Evolutionary conservation across 2,888 invertebrate species (phyloP).

Genomic region (Apotomis capreana): DNA sequence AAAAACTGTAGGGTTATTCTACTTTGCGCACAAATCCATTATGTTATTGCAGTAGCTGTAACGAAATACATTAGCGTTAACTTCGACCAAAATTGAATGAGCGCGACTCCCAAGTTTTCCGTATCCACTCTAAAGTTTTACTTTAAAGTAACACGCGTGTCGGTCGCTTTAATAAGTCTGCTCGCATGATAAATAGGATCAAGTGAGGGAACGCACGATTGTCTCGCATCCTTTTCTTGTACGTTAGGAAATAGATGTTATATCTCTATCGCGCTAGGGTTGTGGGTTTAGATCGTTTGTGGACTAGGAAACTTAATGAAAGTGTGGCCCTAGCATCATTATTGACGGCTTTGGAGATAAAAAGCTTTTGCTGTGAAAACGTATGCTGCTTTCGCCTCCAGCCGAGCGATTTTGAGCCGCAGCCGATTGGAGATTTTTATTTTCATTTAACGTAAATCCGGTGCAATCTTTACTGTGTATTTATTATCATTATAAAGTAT

Average conservation of each 20-base stretch:
- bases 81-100: conserved; percentile 43
- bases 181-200: conserved; percentile 80
- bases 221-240: conserved; percentile 34
- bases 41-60: neutral
- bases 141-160: conserved; percentile 69
- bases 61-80: conserved; percentile 24
- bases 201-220: conserved; percentile 62
- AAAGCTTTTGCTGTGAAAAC: conserved; percentile 72
- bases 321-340: conserved; percentile 74
- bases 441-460: conserved; percentile 46
- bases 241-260: conserved; percentile 3
- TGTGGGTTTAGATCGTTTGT: conserved; percentile 63
- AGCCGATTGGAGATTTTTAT: conserved; percentile 48
- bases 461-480: conserved; percentile 7
- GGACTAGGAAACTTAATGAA: conserved; percentile 76
- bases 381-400: conserved; percentile 70
- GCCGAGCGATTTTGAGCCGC: conserved; percentile 50
- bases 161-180: conserved; percentile 79
- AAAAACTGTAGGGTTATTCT: conserved; percentile 1
- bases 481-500: neutral
- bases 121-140: conserved; percentile 66
- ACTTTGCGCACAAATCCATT: conserved; percentile 9
- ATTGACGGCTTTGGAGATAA: conserved; percentile 76
- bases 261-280: conserved; percentile 50
- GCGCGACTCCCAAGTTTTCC: conserved; percentile 60